phyloP scores from a whole-genome alignment of 2,888 invertebrate genomes.

The Hetaerina titia region DNA sequence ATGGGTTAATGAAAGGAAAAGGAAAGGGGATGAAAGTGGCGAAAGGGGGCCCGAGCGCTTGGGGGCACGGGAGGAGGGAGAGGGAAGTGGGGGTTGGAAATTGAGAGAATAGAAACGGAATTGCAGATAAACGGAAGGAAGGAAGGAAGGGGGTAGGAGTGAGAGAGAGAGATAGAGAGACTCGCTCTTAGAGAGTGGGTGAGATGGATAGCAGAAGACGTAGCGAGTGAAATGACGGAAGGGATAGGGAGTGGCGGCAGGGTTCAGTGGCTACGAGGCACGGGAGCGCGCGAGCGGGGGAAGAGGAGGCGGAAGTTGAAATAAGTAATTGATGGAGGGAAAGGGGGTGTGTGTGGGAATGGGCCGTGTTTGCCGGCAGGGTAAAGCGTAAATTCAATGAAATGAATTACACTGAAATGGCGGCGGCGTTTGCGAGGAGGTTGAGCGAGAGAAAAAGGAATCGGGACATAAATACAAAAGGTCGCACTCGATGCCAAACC shows the following conservation, averaged over 20 bases:
- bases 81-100: constrained; percentile 17
- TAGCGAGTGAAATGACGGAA: background rate
- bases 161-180: constrained; percentile 67
- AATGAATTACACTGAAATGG: background rate
- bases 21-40: constrained; percentile 37
- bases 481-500: background rate
- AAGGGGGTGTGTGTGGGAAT: background rate
- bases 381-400: constrained; percentile 21
- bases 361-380: background rate
- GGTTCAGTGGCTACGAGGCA: background rate
- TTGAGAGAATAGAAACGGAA: constrained; percentile 33
- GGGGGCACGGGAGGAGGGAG: background rate
- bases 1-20: constrained; percentile 21
- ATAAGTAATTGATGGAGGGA: constrained; percentile 42
- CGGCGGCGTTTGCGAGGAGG: background rate
- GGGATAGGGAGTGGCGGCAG: background rate
- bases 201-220: background rate
- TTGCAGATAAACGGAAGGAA: constrained; percentile 74
- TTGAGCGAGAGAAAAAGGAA: background rate
- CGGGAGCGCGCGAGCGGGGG: background rate
- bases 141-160: constrained; percentile 47
- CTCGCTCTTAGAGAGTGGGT: background rate
- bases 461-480: background rate
- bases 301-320: background rate
- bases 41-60: background rate